Evolutionary conservation across 2,888 invertebrate genomes (phyloP).

Genomic region (Eristalis tenax): DNA sequence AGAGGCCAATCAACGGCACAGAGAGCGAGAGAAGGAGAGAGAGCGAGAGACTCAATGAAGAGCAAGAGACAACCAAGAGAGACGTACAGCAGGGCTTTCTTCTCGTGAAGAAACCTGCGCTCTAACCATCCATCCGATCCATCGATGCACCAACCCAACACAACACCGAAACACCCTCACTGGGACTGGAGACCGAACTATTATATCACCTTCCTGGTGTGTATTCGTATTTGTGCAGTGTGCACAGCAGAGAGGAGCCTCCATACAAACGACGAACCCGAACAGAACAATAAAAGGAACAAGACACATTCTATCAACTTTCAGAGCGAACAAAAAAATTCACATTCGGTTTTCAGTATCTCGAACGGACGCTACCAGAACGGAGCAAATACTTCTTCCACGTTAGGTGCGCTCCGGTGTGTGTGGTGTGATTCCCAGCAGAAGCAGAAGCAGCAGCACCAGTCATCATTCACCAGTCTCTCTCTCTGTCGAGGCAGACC

Average conservation of each 20-base stretch:
- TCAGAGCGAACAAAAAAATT: conserved; percentile 47
- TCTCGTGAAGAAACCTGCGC: conserved; percentile 35
- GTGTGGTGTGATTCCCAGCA: background rate
- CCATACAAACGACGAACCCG: conserved; percentile 1
- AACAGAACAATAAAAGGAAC: conserved; percentile 26
- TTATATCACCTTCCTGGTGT: conserved; percentile 67
- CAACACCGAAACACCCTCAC: background rate
- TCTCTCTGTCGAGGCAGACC: too few species aligned
- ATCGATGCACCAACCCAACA: conserved; percentile 22
- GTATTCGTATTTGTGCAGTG: conserved; percentile 56
- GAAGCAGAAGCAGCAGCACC: background rate
- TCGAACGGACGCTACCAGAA: conserved; percentile 68
- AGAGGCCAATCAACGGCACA: background rate
- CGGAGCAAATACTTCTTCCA: conserved; percentile 44
- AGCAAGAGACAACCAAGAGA: background rate
- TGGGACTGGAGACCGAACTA: background rate
- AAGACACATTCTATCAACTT: conserved; percentile 52
- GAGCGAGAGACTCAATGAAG: conserved; percentile 6
- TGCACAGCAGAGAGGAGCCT: conserved; percentile 13
- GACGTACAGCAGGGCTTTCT: conserved; percentile 8
- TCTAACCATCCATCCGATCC: background rate
- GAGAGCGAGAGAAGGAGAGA: background rate
- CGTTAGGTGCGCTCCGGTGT: conserved; percentile 60
- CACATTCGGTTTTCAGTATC: conserved; percentile 60
- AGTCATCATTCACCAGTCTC: background rate